Base-by-base conservation (phyloP, 2,888 invertebrate species). In the Emesis russula region DNA sequence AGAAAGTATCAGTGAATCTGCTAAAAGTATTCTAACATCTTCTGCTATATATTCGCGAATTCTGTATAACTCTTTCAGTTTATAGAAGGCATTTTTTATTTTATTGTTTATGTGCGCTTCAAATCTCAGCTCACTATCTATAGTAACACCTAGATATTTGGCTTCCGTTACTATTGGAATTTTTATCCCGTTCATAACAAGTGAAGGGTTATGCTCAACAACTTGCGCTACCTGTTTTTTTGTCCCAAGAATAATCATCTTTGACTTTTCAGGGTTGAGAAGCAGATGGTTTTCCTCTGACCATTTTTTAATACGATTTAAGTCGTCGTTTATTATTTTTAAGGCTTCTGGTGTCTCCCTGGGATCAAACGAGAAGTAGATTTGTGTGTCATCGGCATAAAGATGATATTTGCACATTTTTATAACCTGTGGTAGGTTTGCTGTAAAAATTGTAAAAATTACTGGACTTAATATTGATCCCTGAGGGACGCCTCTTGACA, bases 331-430 rank as follows among this genome's bases (percentile, higher is more conserved):
- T 78, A 78, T 78, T 7, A 41, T 18, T 31, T 68, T 38, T 36
- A 78, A 25, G 5, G 78, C 58, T 25, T 41, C 70, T 15, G 18
- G 7, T 25, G 74, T 74, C 1, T 58, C 18, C 7, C n/a, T 73
- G 18, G 81, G 63, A 41, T 74, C 66, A 25, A 81, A 74, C 2
- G 36, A 41, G 25, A 63, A 25, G n/a, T 63, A 63, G 9, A 25
- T 63, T 63, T 78, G 78, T 5, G 78, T 78, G 41, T 68, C 78
- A 36, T 78, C 44, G 6, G 78, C 68, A 31, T 78, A 78, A 11
- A 58, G 41, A 44, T 78, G 41, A 11, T 44, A 66, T 36, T 41
- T 78, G 31, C 78, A 78, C 31, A 4, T 25, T n/a, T 63, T 63
- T 63, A 63, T 63, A 63, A 63, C 25, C 3, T 63, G 25, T 25